Base-by-base conservation (phyloP, 2,888 invertebrate species). In the Ashinkailepas kermadecensis region DNA sequence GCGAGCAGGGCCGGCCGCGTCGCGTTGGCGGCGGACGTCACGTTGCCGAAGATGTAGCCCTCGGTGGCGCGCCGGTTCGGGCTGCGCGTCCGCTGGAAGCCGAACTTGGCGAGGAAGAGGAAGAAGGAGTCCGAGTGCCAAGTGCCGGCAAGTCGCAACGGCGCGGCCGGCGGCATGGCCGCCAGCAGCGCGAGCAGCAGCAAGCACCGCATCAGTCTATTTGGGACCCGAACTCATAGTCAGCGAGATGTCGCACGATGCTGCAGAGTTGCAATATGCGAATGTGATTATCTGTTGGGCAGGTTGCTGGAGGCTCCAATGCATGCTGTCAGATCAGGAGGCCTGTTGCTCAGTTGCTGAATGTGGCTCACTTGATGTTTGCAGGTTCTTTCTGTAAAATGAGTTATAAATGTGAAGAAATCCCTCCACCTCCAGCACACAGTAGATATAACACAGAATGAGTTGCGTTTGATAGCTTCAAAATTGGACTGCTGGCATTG, bases 41-140 rank as follows among this genome's bases (percentile, higher is more conserved):
- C 92, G 88, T 98, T 98, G 21, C 99, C 99, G 87, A 95, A 99
- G 85, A 99, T 95, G 88, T 95, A 98, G 80, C 98, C 98, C 88
- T 94, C 93, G 84, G 96, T 95, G 86, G 94, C 93, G 85, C 92
- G 93, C 86, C 92, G 92, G 85, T 93, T 92, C 87, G 95, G 93
- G 78, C 92, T 91, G 87, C 96, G 95, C 21, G 97, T 97, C 88
- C 97, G 96, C 89, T 98, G 97, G 87, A 98, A 95, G 82, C 97
- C 98, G 88, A 97, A 99, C 88, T 97, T 97, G 54, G 95, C 91
- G 81, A 99, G 89, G 88, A 98, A 96, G 88, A 94, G 93, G 87
- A 96, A 97, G 88, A 95, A 95, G 80, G 94, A 93, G 74, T 82
- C 81, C 15, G 83, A 81, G 21, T 80, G 58, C 83, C 83, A 84